Percentiles rank a stretch among this genome's conserved stretches.
Evolutionary conservation across 2,113 vertebrate species (phyloP).

Genomic region (Cinclus mexicanus): DNA sequence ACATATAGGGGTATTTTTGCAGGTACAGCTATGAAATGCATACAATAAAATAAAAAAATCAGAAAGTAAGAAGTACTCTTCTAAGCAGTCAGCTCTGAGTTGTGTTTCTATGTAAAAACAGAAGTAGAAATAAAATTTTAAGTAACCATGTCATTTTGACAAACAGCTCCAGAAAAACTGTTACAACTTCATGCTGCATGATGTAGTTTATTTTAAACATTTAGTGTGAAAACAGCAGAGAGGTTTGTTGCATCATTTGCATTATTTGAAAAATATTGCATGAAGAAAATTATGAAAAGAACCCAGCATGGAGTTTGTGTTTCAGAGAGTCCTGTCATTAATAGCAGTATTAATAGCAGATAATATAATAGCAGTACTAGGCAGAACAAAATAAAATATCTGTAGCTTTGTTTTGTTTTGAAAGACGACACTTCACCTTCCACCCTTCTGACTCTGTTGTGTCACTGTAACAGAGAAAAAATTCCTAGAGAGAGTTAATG

Average conservation of each 20-base stretch:
- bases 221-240: background rate
- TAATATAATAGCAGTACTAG: background rate
- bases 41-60: background rate
- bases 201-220: background rate
- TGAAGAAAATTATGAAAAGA: background rate
- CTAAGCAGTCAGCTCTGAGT: background rate
- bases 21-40: background rate
- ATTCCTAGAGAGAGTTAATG: background rate
- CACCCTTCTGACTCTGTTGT: background rate
- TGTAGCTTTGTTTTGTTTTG: background rate
- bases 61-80: background rate
- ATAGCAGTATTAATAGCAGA: background rate
- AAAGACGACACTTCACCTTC: background rate
- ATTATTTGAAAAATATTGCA: background rate
- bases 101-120: background rate
- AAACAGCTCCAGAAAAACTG: background rate
- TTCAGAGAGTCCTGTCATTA: background rate
- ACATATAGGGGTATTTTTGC: background rate
- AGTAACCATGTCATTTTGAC: background rate
- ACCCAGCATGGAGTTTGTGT: background rate
- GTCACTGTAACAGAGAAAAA: background rate
- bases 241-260: background rate
- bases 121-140: conserved; percentile 11
- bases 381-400: background rate
- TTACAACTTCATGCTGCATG: background rate